Percentiles rank a stretch among this genome's conserved stretches.
phyloP scores from a whole-genome alignment of 2,797 vertebrate species.

The Pangasius krempfi region DNA sequence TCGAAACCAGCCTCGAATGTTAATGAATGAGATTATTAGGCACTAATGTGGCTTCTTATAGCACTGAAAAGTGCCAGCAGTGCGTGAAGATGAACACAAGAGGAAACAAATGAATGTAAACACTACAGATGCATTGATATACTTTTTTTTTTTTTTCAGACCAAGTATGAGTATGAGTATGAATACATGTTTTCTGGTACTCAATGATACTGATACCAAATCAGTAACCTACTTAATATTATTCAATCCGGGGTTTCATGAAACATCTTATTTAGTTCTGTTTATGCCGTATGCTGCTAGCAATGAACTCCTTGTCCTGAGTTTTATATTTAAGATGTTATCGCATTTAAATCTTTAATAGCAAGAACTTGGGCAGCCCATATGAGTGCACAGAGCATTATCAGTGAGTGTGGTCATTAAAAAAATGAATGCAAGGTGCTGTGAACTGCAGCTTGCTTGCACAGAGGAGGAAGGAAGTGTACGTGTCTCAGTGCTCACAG shows the following conservation, averaged over 20 bases:
- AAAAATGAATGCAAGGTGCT: neutral
- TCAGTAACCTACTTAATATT: neutral
- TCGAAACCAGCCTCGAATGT: constrained; percentile 39
- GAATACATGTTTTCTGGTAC: neutral
- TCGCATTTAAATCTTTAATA: neutral
- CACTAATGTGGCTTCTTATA: constrained; percentile 3
- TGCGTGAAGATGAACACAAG: neutral
- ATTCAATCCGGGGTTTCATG: neutral
- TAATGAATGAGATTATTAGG: constrained; percentile 44
- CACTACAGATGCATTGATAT: neutral
- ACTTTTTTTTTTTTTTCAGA: neutral
- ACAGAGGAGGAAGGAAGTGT: neutral
- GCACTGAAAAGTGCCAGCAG: constrained; percentile 13
- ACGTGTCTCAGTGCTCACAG: neutral
- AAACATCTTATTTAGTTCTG: neutral
- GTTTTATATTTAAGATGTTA: neutral
- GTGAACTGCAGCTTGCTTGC: neutral
- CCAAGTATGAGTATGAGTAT: neutral
- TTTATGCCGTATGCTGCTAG: neutral
- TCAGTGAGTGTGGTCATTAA: neutral
- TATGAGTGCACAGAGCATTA: neutral
- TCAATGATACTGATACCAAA: neutral
- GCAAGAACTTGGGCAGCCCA: neutral
- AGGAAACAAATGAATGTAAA: neutral
- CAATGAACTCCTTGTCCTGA: neutral